These are phyloP conservation scores for Drosophila oshimai DNA, from an alignment of 1,140 invertebrate species.

Conservation along the genomic window DNA sequence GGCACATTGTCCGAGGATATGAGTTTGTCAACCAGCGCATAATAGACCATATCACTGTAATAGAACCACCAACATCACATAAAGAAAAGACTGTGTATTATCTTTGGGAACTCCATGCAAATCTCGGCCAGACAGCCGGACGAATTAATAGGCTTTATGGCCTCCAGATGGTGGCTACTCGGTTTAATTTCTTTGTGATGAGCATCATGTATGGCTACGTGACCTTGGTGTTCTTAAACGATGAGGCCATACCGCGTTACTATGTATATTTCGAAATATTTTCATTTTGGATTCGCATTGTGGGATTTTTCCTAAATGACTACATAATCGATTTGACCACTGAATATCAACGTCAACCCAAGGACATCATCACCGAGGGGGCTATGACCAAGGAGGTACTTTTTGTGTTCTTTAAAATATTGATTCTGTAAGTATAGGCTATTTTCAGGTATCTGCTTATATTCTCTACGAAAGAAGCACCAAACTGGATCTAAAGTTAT, in stretches of 20 bases:
- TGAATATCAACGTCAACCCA: slow-evolving; percentile 11
- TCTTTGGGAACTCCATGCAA: slow-evolving; percentile 20
- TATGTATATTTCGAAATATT: too few species aligned
- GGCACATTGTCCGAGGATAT: slow-evolving; percentile 21
- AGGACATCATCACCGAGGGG: background rate
- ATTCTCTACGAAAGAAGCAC: too few species aligned
- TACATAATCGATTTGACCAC: slow-evolving; percentile 17
- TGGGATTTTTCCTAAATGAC: slow-evolving; percentile 44
- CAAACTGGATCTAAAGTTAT: too few species aligned
- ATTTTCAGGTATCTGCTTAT: too few species aligned
- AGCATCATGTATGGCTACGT: slow-evolving; percentile 10
- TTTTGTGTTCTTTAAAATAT: too few species aligned
- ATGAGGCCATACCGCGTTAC: too few species aligned
- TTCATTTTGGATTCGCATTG: background rate
- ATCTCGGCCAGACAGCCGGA: background rate
- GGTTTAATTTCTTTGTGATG: slow-evolving; percentile 13
- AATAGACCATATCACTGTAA: too few species aligned
- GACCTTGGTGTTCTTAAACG: background rate
- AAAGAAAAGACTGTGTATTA: background rate
- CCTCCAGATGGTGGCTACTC: slow-evolving; percentile 3
- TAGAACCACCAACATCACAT: background rate
- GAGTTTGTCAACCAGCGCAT: slow-evolving; percentile 12
- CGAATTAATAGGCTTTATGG: slow-evolving; percentile 23
- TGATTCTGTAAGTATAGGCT: too few species aligned
- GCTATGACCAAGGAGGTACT: slow-evolving; percentile 35